These are phyloP conservation scores for Rotaria socialis DNA, from an alignment of 2,888 invertebrate species.

Conservation along the genomic window DNA sequence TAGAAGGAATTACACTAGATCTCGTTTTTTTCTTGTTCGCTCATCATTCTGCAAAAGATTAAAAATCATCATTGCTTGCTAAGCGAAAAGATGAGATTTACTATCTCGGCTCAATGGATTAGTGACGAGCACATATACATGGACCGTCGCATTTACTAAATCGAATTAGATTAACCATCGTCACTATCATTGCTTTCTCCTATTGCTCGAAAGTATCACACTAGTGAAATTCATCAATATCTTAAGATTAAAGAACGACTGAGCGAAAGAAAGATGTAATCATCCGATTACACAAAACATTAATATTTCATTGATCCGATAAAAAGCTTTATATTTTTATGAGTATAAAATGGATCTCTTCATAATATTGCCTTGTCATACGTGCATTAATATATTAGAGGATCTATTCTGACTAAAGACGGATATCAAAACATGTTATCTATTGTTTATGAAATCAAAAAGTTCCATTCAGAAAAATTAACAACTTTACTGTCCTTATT, in stretches of 20 bases:
- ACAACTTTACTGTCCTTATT: not conserved
- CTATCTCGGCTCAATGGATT: not conserved
- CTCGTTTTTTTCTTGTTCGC: not conserved
- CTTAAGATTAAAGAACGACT: not conserved
- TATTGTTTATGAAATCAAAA: not conserved
- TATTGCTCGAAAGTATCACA: not conserved
- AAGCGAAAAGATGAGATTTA: not conserved
- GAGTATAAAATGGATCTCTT: not conserved
- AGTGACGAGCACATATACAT: not conserved
- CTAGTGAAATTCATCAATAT: not conserved
- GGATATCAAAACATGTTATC: not conserved
- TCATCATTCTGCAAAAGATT: not conserved
- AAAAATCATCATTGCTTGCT: not conserved
- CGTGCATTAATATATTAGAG: not conserved
- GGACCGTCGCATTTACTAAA: not conserved
- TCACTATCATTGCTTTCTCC: not conserved
- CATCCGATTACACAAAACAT: not conserved
- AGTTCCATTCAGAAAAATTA: not conserved
- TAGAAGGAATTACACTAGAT: not conserved
- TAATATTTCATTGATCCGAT: constrained; percentile 5
- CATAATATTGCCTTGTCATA: not conserved
- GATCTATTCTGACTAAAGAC: not conserved
- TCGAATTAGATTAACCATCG: not conserved
- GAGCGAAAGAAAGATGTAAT: not conserved
- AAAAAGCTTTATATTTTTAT: not conserved